phyloP scores from a whole-genome alignment of 2,888 invertebrate species.

The Pedicia rivosa region DNA sequence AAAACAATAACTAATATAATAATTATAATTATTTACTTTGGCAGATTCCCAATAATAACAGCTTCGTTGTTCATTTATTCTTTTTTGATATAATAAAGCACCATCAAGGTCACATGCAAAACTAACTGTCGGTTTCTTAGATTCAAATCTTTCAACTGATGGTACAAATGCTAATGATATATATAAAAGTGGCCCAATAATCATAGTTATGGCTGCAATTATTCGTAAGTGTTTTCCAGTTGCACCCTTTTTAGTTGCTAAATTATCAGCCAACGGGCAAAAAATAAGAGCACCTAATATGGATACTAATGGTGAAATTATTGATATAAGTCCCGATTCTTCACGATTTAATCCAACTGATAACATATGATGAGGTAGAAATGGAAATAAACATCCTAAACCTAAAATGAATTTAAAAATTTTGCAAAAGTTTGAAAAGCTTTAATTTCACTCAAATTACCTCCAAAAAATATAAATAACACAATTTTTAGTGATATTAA shows the following conservation, averaged over 20 bases:
- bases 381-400: slow-evolving; percentile 19
- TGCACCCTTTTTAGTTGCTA: slow-evolving; percentile 26
- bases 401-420: too few relatives aligned
- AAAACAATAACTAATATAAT: background rate
- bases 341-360: slow-evolving; percentile 46
- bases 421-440: too few relatives aligned
- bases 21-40: slow-evolving; percentile 24
- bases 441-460: too few relatives aligned
- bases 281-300: slow-evolving; percentile 61
- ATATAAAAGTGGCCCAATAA: slow-evolving; percentile 53
- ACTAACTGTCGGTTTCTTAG: slow-evolving; percentile 40
- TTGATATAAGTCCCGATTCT: slow-evolving; percentile 62
- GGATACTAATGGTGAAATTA: slow-evolving; percentile 62
- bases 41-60: slow-evolving; percentile 51
- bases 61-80: slow-evolving; percentile 46
- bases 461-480: slow-evolving; percentile 65
- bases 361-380: slow-evolving; percentile 9
- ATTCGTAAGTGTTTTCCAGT: slow-evolving; percentile 49
- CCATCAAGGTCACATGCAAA: slow-evolving; percentile 57
- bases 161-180: slow-evolving; percentile 50
- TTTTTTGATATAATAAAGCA: slow-evolving; percentile 55
- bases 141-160: slow-evolving; percentile 41
- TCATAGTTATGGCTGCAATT: slow-evolving; percentile 48
- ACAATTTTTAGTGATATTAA: slow-evolving; percentile 65
- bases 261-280: slow-evolving; percentile 57